These are phyloP conservation scores for Stenotaenia linearis DNA, from an alignment of 2,888 invertebrate species.

Conservation along the genomic window DNA sequence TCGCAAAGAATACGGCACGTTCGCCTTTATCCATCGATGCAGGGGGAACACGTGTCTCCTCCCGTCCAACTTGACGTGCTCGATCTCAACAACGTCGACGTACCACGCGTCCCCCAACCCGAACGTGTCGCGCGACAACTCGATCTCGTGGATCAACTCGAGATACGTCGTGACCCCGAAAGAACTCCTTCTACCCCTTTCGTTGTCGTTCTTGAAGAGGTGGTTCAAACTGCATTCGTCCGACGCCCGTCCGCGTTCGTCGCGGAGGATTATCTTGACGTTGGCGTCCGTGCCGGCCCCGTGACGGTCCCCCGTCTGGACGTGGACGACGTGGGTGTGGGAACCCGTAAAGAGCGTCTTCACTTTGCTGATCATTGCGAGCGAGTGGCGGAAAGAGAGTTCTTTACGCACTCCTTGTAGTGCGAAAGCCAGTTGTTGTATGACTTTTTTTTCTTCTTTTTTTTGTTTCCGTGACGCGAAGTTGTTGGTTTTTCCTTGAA, in stretches of 20 bases:
- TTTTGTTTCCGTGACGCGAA: background rate
- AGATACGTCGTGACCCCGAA: slow-evolving; percentile 40
- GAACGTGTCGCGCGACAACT: slow-evolving; percentile 47
- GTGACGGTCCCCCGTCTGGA: slow-evolving; percentile 49
- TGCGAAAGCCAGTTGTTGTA: background rate
- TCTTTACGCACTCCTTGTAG: background rate
- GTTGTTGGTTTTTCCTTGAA: background rate
- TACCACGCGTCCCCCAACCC: slow-evolving; percentile 48
- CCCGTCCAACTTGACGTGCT: slow-evolving; percentile 37
- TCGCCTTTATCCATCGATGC: slow-evolving; percentile 47
- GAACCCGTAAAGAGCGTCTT: background rate
- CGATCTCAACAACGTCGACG: slow-evolving; percentile 41
- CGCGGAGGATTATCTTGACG: slow-evolving; percentile 46
- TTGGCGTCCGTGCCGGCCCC: slow-evolving; percentile 48
- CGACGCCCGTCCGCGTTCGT: slow-evolving; percentile 43
- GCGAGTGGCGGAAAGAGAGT: background rate
- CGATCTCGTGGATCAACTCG: slow-evolving; percentile 40
- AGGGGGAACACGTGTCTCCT: slow-evolving; percentile 44
- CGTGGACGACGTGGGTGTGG: slow-evolving; percentile 42
- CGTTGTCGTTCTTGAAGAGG: slow-evolving; percentile 44
- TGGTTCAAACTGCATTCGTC: slow-evolving; percentile 45
- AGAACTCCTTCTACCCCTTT: slow-evolving; percentile 45
- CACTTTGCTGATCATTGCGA: background rate
- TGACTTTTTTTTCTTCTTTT: background rate
- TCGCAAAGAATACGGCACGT: slow-evolving; percentile 44